Percentiles rank a stretch among this genome's conserved stretches.
These are phyloP conservation scores for Nothoprocta pentlandii DNA, from an alignment of 2,113 vertebrate species.

Conservation along the genomic window DNA sequence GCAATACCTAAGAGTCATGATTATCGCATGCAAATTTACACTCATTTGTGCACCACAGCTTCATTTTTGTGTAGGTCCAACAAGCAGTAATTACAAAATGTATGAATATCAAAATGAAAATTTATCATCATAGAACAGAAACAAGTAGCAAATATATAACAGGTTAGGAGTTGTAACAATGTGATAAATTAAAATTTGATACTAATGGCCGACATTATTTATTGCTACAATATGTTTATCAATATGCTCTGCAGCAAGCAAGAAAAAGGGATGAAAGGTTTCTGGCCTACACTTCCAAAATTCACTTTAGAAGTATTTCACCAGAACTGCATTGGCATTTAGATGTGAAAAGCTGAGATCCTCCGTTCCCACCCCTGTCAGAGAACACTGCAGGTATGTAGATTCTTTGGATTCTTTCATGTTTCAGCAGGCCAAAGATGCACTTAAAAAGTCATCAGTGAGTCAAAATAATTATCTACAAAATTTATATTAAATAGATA, in stretches of 20 bases:
- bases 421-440: not conserved
- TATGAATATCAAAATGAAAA: slow-evolving; percentile 3
- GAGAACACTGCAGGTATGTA: too few relatives aligned
- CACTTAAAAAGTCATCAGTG: not conserved
- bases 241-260: not conserved
- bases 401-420: not conserved
- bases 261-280: not conserved
- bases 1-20: not conserved
- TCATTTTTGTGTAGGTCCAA: slow-evolving; percentile 10
- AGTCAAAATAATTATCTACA: not conserved
- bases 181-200: not conserved
- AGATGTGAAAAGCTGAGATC: not conserved
- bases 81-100: slow-evolving; percentile 14
- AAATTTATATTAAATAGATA: not conserved
- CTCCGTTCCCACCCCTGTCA: not conserved
- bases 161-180: not conserved
- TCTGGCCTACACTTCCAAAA: not conserved
- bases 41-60: not conserved
- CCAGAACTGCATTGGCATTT: not conserved
- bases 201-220: not conserved
- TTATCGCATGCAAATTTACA: not conserved
- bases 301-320: not conserved
- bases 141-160: not conserved
- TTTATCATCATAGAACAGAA: not conserved
- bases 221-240: not conserved